A percentile compares a stretch with the other conserved stretches of the same genome.
These are phyloP conservation scores for Malurus leucopterus DNA, from an alignment of 2,797 vertebrate genomes.

Conservation along the genomic window DNA sequence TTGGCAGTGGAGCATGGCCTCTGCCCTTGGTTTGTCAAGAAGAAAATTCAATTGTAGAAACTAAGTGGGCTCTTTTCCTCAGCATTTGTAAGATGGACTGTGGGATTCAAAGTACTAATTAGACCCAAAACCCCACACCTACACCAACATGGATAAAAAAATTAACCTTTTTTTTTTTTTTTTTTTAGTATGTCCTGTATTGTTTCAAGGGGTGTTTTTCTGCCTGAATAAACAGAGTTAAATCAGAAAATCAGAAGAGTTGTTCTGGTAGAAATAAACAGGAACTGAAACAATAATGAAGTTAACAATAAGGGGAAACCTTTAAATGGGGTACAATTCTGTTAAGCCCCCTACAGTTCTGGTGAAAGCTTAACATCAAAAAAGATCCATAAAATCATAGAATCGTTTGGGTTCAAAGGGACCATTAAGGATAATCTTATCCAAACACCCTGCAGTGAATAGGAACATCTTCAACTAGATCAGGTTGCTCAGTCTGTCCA, in stretches of 20 bases:
- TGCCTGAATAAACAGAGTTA: constrained; percentile 20
- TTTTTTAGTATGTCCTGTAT: not conserved
- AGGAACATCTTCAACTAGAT: not conserved
- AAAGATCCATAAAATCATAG: not conserved
- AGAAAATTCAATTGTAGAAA: not conserved
- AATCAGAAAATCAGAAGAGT: not conserved
- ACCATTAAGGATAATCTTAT: not conserved
- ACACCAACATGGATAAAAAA: not conserved
- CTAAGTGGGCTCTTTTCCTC: not conserved
- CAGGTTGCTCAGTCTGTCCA: not conserved
- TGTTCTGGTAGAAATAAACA: constrained; percentile 1
- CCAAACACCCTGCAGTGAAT: not conserved
- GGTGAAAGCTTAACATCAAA: not conserved
- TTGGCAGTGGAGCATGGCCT: not conserved
- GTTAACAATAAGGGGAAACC: constrained; percentile 23
- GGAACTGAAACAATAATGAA: not conserved
- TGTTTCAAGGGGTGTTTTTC: not conserved
- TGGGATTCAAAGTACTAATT: not conserved
- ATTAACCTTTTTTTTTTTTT: not conserved
- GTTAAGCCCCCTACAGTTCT: not conserved
- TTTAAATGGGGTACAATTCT: not conserved
- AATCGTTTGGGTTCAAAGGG: not conserved
- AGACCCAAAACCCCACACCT: not conserved
- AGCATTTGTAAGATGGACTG: not conserved
- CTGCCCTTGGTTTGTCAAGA: not conserved